These are phyloP conservation scores for Pseudochromis fuscus DNA, from an alignment of 2,797 vertebrate species.

Conservation along the genomic window DNA sequence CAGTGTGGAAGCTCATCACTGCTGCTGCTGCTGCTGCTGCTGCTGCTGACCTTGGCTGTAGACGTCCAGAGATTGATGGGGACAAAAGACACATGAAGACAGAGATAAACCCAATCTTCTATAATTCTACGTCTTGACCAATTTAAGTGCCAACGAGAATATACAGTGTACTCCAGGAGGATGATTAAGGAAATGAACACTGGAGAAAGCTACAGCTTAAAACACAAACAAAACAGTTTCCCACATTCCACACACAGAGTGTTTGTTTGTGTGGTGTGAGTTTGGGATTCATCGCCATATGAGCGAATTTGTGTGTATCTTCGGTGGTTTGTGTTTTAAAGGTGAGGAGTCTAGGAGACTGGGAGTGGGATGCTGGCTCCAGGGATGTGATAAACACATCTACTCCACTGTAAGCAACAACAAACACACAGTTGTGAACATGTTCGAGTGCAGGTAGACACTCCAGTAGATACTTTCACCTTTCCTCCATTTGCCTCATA, in stretches of 20 bases:
- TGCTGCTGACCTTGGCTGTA: background rate
- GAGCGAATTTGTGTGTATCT: slow-evolving; percentile 52
- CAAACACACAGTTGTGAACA: slow-evolving; percentile 69
- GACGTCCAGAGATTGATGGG: background rate
- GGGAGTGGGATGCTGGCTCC: slow-evolving; percentile 47
- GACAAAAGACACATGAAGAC: slow-evolving; percentile 13
- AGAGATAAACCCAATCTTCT: background rate
- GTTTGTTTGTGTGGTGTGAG: slow-evolving; percentile 68
- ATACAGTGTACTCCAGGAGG: slow-evolving; percentile 11
- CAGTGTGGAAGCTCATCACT: slow-evolving; percentile 1
- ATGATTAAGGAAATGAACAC: slow-evolving; percentile 6
- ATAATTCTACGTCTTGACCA: background rate
- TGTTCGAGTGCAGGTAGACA: slow-evolving; percentile 52
- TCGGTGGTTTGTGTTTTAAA: slow-evolving; percentile 65
- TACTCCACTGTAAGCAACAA: slow-evolving; percentile 62
- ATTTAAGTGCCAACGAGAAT: background rate
- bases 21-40: background rate
- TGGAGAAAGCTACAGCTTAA: slow-evolving; percentile 44
- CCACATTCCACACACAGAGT: slow-evolving; percentile 59
- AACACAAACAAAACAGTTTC: slow-evolving; percentile 62
- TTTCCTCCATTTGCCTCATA: slow-evolving; percentile 15
- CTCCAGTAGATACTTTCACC: slow-evolving; percentile 18
- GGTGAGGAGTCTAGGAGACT: slow-evolving; percentile 57
- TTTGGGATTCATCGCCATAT: slow-evolving; percentile 33
- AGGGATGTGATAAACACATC: slow-evolving; percentile 61